Base-by-base conservation (phyloP, 1,140 invertebrate genomes). In the Spodoptera litura region DNA sequence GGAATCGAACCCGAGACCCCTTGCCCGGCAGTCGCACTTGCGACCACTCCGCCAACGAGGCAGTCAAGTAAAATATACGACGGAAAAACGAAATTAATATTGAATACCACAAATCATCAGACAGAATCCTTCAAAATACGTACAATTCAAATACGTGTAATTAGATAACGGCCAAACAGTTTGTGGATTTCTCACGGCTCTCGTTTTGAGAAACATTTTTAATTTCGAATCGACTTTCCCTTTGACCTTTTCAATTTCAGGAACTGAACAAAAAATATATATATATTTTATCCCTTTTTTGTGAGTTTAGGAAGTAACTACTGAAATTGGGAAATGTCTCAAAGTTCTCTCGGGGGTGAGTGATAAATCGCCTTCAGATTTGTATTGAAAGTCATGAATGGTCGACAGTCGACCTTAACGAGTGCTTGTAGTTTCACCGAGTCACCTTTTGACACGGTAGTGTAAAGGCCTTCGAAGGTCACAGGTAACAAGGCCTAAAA, bases 311-410 rank as follows among this genome's bases (percentile, higher is more conserved):
- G 5, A 59, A 59, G 58, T 59, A 31, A 31, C 25, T 31, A 25
- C 25, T 31, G 3, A 12, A 6, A 59, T 59, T 59, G 58, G 27
- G 11, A 59, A 31, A 31, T 31, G 27, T 31, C 12, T 31, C 25
- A 31, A 59, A 59, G 25, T 59, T 31, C 31, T 20, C 13, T 59
- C 25, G 25, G 11, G 58, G 58, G 11, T 12, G 58, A 12, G 13
- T 59, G n/a, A 59, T 59, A 59, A 59, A 31, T 59, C 27, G 31
- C 58, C 20, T 58, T 11, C 20, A 11, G 58, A 59, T 59, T 59
- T 25, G 11, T 59, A 31, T 31, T 59, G 58, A 31, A 31, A 31
- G 12, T 31, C 58, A 59, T 59, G 27, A 59, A 59, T 31, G 11
- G 27, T 6, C 38, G 38, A 27, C 11, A 3, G 27, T 6, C 38